Evolutionary conservation across 2,113 vertebrate genomes (phyloP).

Genomic region (Pogona vitticeps): DNA sequence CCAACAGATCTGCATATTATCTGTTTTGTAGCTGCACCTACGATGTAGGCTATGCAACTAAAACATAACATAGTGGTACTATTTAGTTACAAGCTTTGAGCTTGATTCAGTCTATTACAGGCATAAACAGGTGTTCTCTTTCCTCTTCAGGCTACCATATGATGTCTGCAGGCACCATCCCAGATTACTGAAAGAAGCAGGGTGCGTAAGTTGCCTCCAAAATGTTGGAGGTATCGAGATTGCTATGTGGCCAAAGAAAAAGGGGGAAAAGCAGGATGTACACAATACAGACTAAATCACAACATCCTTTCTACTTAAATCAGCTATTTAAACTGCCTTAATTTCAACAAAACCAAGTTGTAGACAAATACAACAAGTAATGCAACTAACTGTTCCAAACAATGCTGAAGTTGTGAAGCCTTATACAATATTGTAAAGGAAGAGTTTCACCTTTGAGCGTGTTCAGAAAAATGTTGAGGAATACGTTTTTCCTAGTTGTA

Average conservation of each 20-base stretch:
- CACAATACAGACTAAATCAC: too few relatives aligned
- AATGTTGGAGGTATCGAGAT: not conserved
- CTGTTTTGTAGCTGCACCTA: not conserved
- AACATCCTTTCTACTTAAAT: not conserved
- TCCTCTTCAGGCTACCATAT: not conserved
- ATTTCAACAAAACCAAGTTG: not conserved
- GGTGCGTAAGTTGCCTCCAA: not conserved
- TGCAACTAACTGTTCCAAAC: not conserved
- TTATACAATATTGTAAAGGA: not conserved
- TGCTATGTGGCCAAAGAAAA: not conserved
- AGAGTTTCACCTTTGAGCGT: not conserved
- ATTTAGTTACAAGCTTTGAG: not conserved
- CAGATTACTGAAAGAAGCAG: not conserved
- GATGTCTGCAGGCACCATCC: not conserved
- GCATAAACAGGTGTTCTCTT: not conserved
- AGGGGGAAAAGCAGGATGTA: not conserved
- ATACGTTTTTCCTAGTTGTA: not conserved
- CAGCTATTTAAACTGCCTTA: not conserved
- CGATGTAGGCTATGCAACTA: too few relatives aligned
- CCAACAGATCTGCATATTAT: not conserved
- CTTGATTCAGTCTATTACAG: not conserved
- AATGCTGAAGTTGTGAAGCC: not conserved
- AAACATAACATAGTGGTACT: not conserved
- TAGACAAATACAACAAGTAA: not conserved
- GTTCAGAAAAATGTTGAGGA: not conserved